These are phyloP conservation scores for Agrilus biguttatus DNA, from an alignment of 2,888 invertebrate genomes.

Conservation along the genomic window DNA sequence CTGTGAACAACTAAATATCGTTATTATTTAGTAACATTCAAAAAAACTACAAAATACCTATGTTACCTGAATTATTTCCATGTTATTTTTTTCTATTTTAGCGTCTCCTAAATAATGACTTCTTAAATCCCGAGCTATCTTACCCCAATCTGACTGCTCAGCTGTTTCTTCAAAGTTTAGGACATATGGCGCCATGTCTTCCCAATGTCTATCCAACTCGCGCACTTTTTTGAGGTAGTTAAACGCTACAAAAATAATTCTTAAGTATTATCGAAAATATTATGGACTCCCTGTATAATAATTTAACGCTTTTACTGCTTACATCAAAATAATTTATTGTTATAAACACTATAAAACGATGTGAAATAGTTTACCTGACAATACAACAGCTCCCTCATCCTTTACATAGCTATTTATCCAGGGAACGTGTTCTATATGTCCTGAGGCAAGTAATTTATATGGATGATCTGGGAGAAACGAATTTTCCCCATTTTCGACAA, in stretches of 20 bases:
- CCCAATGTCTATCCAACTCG: constrained; percentile 24
- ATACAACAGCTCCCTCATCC: constrained; percentile 61
- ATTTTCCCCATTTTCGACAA: constrained; percentile 28
- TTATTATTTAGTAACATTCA: constrained; percentile 12
- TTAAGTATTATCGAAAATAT: no score
- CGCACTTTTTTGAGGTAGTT: constrained; percentile 19
- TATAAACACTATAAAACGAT: no score
- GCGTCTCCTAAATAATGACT: constrained; percentile 18
- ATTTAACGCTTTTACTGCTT: no score
- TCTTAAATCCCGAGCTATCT: constrained; percentile 16
- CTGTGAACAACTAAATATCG: constrained; percentile 39
- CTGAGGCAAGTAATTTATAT: constrained; percentile 40
- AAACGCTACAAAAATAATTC: constrained; percentile 11
- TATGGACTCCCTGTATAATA: no score
- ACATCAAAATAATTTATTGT: no score
- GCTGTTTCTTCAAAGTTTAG: constrained; percentile 20
- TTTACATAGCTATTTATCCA: constrained; percentile 52
- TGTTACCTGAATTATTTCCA: no score
- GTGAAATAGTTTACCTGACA: constrained; percentile 37
- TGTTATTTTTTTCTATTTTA: not conserved
- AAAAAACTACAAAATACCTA: no score
- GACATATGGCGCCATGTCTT: constrained; percentile 16
- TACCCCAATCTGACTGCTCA: constrained; percentile 10
- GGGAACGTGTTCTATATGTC: constrained; percentile 49
- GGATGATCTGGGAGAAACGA: constrained; percentile 54